Conservation (phyloP, 2,797 vertebrate genomes). For the Trematomus bernacchii region DNA sequence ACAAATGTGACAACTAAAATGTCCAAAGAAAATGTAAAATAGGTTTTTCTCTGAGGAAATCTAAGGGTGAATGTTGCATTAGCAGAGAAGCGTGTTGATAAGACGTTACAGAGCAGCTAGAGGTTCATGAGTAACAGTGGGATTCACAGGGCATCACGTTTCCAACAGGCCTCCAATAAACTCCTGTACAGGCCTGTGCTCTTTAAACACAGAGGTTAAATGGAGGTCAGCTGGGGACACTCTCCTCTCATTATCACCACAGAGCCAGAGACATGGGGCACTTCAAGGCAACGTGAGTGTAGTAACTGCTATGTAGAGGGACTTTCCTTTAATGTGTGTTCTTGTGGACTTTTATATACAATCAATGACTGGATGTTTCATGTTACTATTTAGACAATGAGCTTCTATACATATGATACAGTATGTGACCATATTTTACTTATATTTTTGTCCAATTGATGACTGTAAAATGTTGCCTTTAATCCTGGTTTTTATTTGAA, state of each 20-base stretch:
- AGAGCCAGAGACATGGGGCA: not conserved
- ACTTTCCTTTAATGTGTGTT: not conserved
- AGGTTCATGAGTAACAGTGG: constrained; percentile 2
- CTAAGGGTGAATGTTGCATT: not conserved
- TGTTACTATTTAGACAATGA: not conserved
- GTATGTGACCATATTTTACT: no score
- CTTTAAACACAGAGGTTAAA: constrained; percentile 63
- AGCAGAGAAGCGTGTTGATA: not conserved
- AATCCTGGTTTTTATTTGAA: no score
- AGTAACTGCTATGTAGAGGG: not conserved
- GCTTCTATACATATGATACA: no score
- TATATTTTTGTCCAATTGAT: no score
- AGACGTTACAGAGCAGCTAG: not conserved
- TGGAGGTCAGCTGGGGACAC: constrained; percentile 54
- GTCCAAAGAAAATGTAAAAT: not conserved
- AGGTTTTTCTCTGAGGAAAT: not conserved
- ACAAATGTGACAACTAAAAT: not conserved
- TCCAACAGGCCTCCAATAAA: constrained; percentile 69
- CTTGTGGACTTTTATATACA: not conserved
- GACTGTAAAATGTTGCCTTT: no score
- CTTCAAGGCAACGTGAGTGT: not conserved
- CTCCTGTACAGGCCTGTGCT: constrained; percentile 49
- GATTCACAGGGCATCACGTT: constrained; percentile 64
- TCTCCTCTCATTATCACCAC: constrained; percentile 47
- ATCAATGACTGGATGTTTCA: not conserved